phyloP scores from a whole-genome alignment of 1,140 invertebrate genomes.

The Cydia splendana region DNA sequence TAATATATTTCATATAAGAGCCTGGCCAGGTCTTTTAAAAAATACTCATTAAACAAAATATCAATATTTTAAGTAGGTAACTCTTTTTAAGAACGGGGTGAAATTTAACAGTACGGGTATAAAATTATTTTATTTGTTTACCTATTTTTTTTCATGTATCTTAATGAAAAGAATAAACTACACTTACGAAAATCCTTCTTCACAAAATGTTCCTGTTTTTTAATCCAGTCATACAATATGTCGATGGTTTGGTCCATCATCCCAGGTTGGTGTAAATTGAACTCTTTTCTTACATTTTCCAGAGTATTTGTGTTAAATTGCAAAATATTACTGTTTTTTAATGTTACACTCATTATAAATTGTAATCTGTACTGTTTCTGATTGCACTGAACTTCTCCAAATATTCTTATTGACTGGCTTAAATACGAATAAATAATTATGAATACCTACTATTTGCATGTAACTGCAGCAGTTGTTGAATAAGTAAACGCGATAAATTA shows the following conservation, averaged over 20 bases:
- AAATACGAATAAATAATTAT: neutral
- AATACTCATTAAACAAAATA: no score
- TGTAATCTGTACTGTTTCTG: neutral
- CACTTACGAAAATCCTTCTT: constrained; percentile 53
- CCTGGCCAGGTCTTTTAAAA: no score
- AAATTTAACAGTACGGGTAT: no score
- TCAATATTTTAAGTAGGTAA: no score
- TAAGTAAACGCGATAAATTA: neutral
- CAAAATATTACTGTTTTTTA: neutral
- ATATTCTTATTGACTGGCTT: neutral
- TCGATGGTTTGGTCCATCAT: constrained; percentile 42
- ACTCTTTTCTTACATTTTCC: constrained; percentile 35
- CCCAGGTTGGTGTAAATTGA: constrained; percentile 38
- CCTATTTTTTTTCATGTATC: no score
- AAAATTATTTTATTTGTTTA: no score
- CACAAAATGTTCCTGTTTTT: constrained; percentile 48
- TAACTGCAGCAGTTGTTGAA: neutral
- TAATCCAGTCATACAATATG: constrained; percentile 43
- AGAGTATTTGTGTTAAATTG: constrained; percentile 6
- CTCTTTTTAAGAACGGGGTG: no score
- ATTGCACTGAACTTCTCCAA: neutral
- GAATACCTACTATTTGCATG: neutral
- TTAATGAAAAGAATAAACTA: neutral
- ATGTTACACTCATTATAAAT: neutral
- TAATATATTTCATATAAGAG: no score